Evolutionary conservation across 2,113 vertebrate species (phyloP), one percentile per base, ranked within the genome.

Genomic region (Hymenochirus boettgeri): DNA sequence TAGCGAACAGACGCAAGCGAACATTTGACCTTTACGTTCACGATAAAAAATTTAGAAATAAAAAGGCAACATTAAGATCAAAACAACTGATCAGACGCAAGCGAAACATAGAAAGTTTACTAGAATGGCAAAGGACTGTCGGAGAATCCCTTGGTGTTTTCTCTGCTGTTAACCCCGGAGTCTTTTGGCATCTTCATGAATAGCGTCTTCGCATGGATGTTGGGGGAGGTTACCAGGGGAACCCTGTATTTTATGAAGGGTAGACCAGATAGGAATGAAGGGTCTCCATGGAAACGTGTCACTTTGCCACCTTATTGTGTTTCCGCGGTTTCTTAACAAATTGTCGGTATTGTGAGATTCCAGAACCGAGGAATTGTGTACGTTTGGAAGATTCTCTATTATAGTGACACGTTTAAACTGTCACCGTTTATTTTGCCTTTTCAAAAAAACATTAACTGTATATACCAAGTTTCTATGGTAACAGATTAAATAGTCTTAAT

Each of bases 271-370:
- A 65, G 57, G 55, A 37, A 61, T 9, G 24, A 35, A 33, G 19
- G 22, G 33, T 67, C 56, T 29, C 64, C 64, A 67, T 67, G 64
- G 64, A 24, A 59, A 67, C 64, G 24, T 52, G 56, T 67, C 64
- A 52, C n/a, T 39, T 45, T 22, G 12, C 47, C 64, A 21, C 19
- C 26, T 21, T 22, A 35, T 35, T 17, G 15, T 15, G 13, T 42
- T 42, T 17, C 17, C 29, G 10, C 10, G 29, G 5, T 31, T 10
- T 10, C 29, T 10, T 6, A 6, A 31, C 29, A 31, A 31, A 10
- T 6, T 10, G 5, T 31, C 5, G 29, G 10, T 31, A n/a, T n/a
- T n/a, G n/a, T n/a, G n/a, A n/a, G n/a, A n/a, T n/a, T n/a, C n/a
- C n/a, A n/a, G n/a, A n/a, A n/a, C n/a, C n/a, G n/a, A n/a, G n/a